These are phyloP conservation scores for Xerus rutilus DNA, from an alignment of 2,797 vertebrate genomes.

Conservation along the genomic window DNA sequence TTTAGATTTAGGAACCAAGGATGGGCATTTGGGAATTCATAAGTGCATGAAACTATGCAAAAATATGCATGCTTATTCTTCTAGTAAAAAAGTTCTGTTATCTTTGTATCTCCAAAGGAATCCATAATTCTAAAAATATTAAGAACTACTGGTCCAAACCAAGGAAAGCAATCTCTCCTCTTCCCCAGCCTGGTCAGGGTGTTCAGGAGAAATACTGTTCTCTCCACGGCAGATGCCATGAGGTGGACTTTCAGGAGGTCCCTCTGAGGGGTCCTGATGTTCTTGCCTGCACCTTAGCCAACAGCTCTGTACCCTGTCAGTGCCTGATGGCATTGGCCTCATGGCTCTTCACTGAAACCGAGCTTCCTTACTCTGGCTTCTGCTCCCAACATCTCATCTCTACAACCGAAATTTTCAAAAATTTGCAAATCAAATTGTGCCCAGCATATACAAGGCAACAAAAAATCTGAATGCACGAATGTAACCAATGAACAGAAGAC, in stretches of 20 bases:
- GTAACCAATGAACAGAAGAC: background rate
- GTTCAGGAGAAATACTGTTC: background rate
- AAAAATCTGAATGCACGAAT: background rate
- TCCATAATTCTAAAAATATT: background rate
- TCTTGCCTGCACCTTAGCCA: background rate
- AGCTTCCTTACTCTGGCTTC: background rate
- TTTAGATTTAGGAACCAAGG: background rate
- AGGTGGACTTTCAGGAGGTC: background rate
- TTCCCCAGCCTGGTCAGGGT: background rate
- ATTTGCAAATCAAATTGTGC: background rate
- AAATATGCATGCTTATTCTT: background rate
- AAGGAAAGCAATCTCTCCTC: background rate
- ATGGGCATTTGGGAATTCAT: background rate
- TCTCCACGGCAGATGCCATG: background rate
- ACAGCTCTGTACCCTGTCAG: background rate
- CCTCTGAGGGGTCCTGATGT: background rate
- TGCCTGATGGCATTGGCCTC: background rate
- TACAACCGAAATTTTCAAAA: background rate
- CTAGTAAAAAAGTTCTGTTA: background rate
- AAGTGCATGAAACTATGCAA: background rate
- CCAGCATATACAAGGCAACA: background rate
- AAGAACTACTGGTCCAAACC: background rate
- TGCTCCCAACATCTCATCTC: background rate
- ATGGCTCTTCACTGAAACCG: background rate
- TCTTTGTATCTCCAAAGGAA: conserved; percentile 25